Evolutionary conservation across 1,140 invertebrate genomes (phyloP).

Genomic region (Daktulosphaira vitifoliae): DNA sequence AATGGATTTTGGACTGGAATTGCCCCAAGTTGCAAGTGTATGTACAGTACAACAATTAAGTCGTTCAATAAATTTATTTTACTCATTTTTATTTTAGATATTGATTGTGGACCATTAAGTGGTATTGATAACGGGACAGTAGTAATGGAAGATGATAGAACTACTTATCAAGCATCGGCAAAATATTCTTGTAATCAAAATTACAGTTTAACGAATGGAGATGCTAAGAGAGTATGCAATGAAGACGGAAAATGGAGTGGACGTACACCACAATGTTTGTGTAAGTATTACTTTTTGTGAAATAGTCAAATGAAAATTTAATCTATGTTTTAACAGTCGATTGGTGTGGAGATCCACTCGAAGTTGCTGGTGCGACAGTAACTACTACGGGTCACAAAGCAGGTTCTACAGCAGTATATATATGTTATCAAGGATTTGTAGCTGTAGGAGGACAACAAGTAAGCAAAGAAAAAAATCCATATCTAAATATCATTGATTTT

Average conservation of each 20-base stretch:
- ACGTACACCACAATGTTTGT: constrained; percentile 66
- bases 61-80: not conserved
- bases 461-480: constrained; percentile 39
- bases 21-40: constrained; percentile 78
- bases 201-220: constrained; percentile 69
- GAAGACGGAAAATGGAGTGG: constrained; percentile 73
- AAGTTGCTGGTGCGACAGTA: constrained; percentile 63
- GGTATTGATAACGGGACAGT: constrained; percentile 65
- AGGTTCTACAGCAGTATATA: constrained; percentile 67
- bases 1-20: constrained; percentile 72
- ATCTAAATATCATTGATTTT: not conserved
- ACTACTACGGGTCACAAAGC: constrained; percentile 58
- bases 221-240: constrained; percentile 58
- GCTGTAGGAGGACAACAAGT: constrained; percentile 66
- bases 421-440: constrained; percentile 74
- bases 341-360: constrained; percentile 72
- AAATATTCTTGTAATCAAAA: constrained; percentile 71
- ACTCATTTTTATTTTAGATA: constrained; percentile 49
- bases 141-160: constrained; percentile 55
- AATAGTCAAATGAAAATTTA: not conserved
- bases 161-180: constrained; percentile 67
- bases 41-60: constrained; percentile 40
- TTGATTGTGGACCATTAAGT: constrained; percentile 67
- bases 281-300: constrained; percentile 43
- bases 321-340: constrained; percentile 49